Conservation (phyloP, 2,113 vertebrate species). For the Ammodramus savannarum region DNA sequence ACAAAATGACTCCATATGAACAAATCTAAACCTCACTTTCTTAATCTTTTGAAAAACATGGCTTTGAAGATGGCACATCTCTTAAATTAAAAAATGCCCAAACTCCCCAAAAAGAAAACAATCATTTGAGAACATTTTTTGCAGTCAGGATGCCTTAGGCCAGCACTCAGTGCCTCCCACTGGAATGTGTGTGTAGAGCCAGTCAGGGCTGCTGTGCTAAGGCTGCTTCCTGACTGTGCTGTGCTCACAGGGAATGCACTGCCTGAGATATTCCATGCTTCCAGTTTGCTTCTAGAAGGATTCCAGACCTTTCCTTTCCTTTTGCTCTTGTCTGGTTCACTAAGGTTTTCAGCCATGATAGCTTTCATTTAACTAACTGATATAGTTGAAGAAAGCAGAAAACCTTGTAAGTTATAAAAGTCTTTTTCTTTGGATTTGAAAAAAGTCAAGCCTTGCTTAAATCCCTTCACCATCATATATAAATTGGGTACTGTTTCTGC, state of each 20-base stretch:
- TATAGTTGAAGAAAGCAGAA: neutral
- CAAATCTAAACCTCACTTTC: neutral
- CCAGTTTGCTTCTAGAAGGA: neutral
- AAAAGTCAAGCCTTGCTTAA: neutral
- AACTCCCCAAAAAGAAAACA: neutral
- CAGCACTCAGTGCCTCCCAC: neutral
- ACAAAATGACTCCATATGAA: neutral
- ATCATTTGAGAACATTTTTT: neutral
- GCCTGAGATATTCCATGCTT: neutral
- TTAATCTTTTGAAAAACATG: neutral
- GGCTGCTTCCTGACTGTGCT: neutral
- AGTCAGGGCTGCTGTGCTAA: neutral
- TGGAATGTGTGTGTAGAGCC: neutral
- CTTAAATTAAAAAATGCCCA: neutral
- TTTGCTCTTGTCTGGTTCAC: neutral
- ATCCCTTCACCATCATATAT: neutral
- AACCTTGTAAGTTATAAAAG: neutral
- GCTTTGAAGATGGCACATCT: neutral
- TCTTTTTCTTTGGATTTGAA: neutral
- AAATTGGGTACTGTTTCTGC: neutral
- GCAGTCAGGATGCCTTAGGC: neutral
- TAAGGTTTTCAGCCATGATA: neutral
- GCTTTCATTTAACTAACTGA: neutral
- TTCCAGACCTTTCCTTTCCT: neutral
- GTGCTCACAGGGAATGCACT: fast-evolving